Base-by-base conservation (phyloP, 2,888 invertebrate species). In the Clunio marinus region DNA sequence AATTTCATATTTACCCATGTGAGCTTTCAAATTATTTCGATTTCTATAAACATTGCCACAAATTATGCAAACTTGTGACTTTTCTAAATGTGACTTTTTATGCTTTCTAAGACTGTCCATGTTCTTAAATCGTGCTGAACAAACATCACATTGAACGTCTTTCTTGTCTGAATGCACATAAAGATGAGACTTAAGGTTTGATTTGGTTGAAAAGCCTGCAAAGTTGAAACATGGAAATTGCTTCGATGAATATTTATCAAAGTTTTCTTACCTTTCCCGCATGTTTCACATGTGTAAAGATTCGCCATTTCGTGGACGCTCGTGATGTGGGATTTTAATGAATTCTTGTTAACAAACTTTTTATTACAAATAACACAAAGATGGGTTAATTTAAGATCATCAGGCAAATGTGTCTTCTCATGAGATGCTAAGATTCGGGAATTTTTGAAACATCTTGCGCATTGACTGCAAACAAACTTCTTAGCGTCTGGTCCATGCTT, bases 271-370 rank as follows among this genome's bases (percentile, higher is more conserved):
- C 58, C 60, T 27, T 57, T 57, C n/a, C 57, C 57, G 13, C 57
- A 57, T 2, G 57, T 57, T 20, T 66, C 66, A 22, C 66, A 66
- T 13, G 66, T 66, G n/a, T 55, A 66, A 1, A 66, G n/a, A 2
- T 25, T 55, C 13, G 55, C 51, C 51, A 51, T 55, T 35, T 66
- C 66, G n/a, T 66, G 66, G 5, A 66, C 66, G 17, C 51, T 55
- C 3, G 55, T 55, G n/a, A 66, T 55, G 35, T 66, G 66, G 20
- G 66, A 66, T 15, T 66, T 66, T n/a, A 66, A 32, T 1, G 66
- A 66, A 24, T 66, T 66, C n/a, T 66, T 66, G 22, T 66, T 66
- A 35, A 66, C 66, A 35, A 66, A 66, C n/a, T 66, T 66, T 20
- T 66, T 66, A 13, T 66, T 25, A 22, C 66, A 66, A 22, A 66